Conservation (phyloP, 2,113 vertebrate species). For the Erpornis zantholeuca region DNA sequence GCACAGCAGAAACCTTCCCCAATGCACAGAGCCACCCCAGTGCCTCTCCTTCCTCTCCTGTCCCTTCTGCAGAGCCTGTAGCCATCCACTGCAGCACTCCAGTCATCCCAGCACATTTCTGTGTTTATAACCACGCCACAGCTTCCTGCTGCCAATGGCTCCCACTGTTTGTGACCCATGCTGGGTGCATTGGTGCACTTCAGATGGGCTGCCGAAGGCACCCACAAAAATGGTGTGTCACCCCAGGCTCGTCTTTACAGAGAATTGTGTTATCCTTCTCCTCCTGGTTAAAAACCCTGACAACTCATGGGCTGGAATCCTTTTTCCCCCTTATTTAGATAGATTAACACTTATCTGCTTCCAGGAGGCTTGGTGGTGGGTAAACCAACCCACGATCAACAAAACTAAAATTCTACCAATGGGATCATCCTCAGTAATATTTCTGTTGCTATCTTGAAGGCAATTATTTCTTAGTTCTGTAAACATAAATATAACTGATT, state of each 20-base stretch:
- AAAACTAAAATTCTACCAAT: background rate
- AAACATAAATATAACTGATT: background rate
- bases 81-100: background rate
- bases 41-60: background rate
- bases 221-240: fast-evolving
- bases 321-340: background rate
- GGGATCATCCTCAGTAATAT: background rate
- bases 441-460: background rate
- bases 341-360: background rate
- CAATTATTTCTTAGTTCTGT: background rate
- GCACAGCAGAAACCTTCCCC: background rate
- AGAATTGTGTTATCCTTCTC: background rate
- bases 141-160: background rate
- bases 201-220: background rate
- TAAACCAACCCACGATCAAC: background rate
- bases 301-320: background rate
- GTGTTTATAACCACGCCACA: background rate
- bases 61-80: background rate
- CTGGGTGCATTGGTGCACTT: background rate
- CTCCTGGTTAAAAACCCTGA: background rate
- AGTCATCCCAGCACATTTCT: background rate
- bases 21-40: background rate
- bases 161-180: background rate
- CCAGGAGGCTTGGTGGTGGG: background rate
- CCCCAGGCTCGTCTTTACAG: background rate